Evolutionary conservation across 2,888 invertebrate species (phyloP).

Genomic region (Caenorhabditis uteleia): DNA sequence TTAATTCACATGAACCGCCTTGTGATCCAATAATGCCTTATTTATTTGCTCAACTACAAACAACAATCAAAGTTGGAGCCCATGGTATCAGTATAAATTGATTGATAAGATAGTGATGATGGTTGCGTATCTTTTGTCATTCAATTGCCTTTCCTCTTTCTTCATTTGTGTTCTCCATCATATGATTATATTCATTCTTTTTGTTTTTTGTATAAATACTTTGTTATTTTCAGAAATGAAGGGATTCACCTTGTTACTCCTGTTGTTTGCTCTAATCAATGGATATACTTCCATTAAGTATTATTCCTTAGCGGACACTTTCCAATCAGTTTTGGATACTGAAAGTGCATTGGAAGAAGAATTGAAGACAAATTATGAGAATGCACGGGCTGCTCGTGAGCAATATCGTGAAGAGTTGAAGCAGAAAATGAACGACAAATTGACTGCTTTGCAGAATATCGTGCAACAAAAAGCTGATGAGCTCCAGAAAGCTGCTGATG

Average conservation of each 20-base stretch:
- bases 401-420: slow-evolving; percentile 8
- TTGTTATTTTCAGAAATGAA: too few species aligned
- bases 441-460: slow-evolving; percentile 11
- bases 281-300: slow-evolving; percentile 6
- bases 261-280: slow-evolving; percentile 7
- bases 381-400: slow-evolving; percentile 22
- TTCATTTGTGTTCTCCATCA: too few species aligned
- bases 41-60: too few species aligned
- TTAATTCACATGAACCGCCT: too few species aligned
- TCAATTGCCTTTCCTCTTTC: too few species aligned
- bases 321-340: slow-evolving; percentile 34
- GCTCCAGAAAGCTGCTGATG: slow-evolving; percentile 18
- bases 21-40: too few species aligned
- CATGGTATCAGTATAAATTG: too few species aligned
- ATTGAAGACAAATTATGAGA: slow-evolving; percentile 25
- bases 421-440: slow-evolving; percentile 18
- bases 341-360: slow-evolving; percentile 39
- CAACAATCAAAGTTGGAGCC: too few species aligned
- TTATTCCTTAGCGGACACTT: slow-evolving; percentile 36
- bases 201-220: slow-evolving; percentile 17
- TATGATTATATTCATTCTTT: too few species aligned
- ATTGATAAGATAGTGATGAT: too few species aligned
- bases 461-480: slow-evolving; percentile 34
- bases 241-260: slow-evolving; percentile 9
- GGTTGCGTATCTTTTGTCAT: too few species aligned